These are phyloP conservation scores for Pogonognathellus flavescens DNA, from an alignment of 1,140 invertebrate species.

Conservation along the genomic window DNA sequence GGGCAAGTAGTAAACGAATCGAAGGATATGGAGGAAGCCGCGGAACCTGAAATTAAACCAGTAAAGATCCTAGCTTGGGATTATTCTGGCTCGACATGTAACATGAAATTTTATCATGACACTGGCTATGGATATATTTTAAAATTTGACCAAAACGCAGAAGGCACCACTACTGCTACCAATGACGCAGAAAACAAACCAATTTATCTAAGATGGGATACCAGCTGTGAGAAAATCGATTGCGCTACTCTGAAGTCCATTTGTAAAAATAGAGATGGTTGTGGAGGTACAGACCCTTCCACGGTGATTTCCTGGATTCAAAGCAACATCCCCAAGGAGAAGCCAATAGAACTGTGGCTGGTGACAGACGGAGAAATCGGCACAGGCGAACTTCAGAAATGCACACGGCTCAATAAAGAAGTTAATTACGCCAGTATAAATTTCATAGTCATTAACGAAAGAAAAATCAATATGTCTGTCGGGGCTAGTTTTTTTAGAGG, in stretches of 20 bases:
- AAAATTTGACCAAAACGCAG: not conserved
- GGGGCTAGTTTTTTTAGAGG: constrained; percentile 47
- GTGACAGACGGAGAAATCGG: constrained; percentile 54
- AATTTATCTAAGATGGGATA: constrained; percentile 11
- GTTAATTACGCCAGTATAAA: constrained; percentile 29
- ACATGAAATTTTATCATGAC: not conserved
- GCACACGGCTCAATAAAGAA: constrained; percentile 11
- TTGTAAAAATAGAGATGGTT: not conserved
- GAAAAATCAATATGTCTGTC: constrained; percentile 53
- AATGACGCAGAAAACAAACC: not conserved
- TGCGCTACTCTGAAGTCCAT: not conserved
- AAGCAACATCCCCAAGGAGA: constrained; percentile 3
- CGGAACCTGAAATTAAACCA: no score
- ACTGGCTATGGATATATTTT: no score
- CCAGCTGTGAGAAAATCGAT: not conserved
- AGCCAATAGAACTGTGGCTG: constrained; percentile 48
- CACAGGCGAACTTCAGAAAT: constrained; percentile 22
- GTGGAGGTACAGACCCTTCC: constrained; percentile 35
- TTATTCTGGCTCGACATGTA: constrained; percentile 34
- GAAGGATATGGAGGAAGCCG: no score
- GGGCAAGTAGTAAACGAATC: no score
- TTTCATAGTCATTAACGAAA: constrained; percentile 43
- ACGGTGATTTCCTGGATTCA: constrained; percentile 35
- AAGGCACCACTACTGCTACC: not conserved
- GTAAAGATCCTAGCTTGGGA: constrained; percentile 48